Evolutionary conservation across 1,140 invertebrate genomes (phyloP).

Genomic region (Panagrolaimus sp.): DNA sequence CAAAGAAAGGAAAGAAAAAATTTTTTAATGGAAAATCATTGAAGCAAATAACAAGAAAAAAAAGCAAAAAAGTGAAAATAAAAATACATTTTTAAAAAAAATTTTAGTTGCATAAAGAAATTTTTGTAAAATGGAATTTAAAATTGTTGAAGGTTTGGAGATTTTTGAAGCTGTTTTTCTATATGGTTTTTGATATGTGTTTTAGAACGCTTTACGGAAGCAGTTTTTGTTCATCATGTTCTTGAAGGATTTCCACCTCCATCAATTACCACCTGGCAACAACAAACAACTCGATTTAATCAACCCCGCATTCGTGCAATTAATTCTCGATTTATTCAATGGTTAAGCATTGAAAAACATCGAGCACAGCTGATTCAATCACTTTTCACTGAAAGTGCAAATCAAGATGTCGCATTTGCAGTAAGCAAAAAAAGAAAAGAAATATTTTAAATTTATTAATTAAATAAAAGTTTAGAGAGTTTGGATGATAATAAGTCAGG

Average conservation of each 20-base stretch:
- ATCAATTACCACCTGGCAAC: background rate
- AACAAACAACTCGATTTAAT: background rate
- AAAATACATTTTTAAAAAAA: no score
- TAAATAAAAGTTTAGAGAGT: constrained; percentile 13
- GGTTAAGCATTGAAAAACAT: background rate
- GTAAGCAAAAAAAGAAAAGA: background rate
- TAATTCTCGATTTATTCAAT: constrained; percentile 7
- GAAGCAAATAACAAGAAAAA: no score
- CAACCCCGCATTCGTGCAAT: background rate
- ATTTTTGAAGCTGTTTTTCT: no score
- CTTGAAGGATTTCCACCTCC: background rate
- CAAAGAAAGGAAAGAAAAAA: no score
- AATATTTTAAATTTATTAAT: background rate
- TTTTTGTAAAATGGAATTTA: no score
- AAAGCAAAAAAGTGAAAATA: no score
- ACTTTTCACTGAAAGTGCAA: constrained; percentile 5
- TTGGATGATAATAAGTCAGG: background rate
- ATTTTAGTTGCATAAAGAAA: no score
- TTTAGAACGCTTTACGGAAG: constrained; percentile 5
- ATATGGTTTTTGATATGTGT: background rate
- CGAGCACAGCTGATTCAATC: background rate
- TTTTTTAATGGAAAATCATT: no score
- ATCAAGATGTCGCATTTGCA: constrained; percentile 7
- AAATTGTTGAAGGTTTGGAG: no score
- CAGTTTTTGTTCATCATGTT: constrained; percentile 7